These are phyloP conservation scores for Pachycephala philippinensis DNA, from an alignment of 2,113 vertebrate species.

Conservation along the genomic window DNA sequence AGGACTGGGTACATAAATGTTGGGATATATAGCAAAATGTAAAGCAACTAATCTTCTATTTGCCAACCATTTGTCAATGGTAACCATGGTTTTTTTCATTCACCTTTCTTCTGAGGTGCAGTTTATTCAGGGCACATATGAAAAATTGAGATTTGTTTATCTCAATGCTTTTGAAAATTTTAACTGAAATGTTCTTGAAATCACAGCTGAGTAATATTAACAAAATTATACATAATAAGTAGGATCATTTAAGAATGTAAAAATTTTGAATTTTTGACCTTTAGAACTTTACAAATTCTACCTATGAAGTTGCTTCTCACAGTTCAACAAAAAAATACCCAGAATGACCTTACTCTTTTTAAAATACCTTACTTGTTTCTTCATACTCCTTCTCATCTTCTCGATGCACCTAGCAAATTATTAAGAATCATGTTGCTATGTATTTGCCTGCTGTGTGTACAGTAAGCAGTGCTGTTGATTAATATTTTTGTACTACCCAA, in stretches of 20 bases:
- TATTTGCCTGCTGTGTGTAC: background rate
- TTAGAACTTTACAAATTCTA: background rate
- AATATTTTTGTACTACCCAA: background rate
- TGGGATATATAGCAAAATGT: background rate
- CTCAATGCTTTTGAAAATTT: background rate
- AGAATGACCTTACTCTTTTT: background rate
- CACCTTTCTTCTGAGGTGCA: background rate
- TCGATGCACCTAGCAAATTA: background rate
- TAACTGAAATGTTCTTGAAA: background rate
- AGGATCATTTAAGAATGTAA: background rate
- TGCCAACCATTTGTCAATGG: background rate
- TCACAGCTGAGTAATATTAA: background rate
- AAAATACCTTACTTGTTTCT: background rate
- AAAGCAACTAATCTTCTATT: background rate
- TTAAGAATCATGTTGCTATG: background rate
- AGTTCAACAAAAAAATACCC: background rate
- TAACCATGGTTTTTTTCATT: background rate
- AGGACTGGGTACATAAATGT: background rate
- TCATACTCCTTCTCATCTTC: background rate
- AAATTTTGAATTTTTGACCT: background rate
- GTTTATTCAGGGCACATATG: fast-evolving
- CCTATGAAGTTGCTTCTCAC: background rate
- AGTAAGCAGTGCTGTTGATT: background rate
- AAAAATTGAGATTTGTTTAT: background rate
- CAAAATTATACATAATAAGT: background rate